These are phyloP conservation scores for Glyphotaelius pellucidus DNA, from an alignment of 2,888 invertebrate genomes.

Conservation along the genomic window DNA sequence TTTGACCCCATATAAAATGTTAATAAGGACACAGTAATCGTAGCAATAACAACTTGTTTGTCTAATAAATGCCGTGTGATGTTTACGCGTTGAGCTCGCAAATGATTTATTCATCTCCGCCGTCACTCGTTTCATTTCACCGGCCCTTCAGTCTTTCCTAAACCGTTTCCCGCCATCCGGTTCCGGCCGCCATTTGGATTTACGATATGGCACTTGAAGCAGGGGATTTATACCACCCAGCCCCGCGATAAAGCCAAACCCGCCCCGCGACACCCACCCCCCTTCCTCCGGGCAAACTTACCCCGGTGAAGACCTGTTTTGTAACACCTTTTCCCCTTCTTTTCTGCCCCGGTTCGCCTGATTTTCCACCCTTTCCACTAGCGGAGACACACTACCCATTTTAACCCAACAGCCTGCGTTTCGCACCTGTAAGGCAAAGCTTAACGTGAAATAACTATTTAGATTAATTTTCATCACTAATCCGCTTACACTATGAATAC, in stretches of 20 bases:
- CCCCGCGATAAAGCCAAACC: neutral
- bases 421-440: neutral
- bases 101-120: constrained; percentile 21
- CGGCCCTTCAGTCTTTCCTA: constrained; percentile 31
- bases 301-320: neutral
- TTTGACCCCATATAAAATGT: neutral
- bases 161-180: constrained; percentile 26
- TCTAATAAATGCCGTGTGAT: neutral
- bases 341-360: neutral
- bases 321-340: neutral
- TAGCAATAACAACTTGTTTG: neutral
- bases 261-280: neutral
- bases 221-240: constrained; percentile 43
- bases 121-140: constrained; percentile 29
- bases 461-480: no score
- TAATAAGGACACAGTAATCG: neutral
- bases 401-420: neutral
- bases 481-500: no score
- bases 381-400: neutral
- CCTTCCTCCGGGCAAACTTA: neutral
- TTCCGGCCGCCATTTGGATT: constrained; percentile 45
- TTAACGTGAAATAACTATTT: no score
- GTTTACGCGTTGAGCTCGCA: neutral
- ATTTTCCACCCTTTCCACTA: neutral
- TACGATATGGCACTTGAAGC: constrained; percentile 56